A percentile compares a stretch with the other conserved stretches of the same genome.
Conservation (phyloP, 2,888 invertebrate genomes). For the Limnephilus lunatus region DNA sequence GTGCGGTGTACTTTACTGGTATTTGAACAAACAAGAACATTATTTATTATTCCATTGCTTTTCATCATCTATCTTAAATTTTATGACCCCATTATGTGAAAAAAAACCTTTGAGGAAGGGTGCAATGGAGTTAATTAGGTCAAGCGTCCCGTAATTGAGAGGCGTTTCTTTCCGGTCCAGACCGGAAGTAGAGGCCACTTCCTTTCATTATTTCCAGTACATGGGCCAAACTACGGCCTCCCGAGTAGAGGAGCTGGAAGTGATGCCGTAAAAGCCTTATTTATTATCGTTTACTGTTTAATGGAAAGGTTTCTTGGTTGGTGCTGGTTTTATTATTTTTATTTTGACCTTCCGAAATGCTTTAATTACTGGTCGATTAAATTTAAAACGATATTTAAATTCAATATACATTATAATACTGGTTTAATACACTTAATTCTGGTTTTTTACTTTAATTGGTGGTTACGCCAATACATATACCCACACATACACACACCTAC, state of each 20-base stretch:
- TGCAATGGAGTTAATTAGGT: constrained; percentile 31
- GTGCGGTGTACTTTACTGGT: not conserved
- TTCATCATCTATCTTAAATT: not conserved
- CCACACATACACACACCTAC: no score
- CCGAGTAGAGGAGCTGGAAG: constrained; percentile 19
- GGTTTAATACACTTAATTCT: no score
- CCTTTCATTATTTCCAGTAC: constrained; percentile 41
- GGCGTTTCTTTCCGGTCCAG: constrained; percentile 42
- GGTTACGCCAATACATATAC: no score
- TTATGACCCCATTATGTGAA: not conserved
- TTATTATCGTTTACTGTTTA: constrained; percentile 28
- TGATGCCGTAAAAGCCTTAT: constrained; percentile 23
- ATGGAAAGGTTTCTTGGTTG: not conserved
- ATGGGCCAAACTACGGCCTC: constrained; percentile 15
- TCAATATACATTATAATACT: no score
- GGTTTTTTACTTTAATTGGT: no score
- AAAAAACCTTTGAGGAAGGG: not conserved
- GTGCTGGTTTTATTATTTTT: not conserved
- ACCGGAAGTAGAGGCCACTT: constrained; percentile 39
- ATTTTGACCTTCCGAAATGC: not conserved
- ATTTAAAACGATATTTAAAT: no score
- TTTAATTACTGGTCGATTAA: not conserved
- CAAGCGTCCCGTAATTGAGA: constrained; percentile 37
- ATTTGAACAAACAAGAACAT: not conserved
- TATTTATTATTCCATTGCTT: not conserved